Percentiles rank a stretch among this genome's conserved stretches.
Evolutionary conservation across 2,888 invertebrate species (phyloP).

Genomic region (Polyploca ridens): DNA sequence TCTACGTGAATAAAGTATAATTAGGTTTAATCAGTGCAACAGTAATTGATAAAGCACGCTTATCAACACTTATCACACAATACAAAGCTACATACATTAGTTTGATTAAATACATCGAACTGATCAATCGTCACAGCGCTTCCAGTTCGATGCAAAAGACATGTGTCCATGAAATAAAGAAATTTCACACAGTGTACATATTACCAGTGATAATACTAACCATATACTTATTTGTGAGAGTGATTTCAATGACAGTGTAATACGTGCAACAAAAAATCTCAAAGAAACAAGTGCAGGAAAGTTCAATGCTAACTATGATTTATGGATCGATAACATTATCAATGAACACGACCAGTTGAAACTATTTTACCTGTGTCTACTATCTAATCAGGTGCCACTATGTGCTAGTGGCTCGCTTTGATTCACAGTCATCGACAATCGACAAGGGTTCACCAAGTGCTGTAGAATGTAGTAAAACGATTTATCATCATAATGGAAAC

Average conservation of each 20-base stretch:
- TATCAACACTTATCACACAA: conserved; percentile 44
- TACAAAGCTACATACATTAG: conserved; percentile 39
- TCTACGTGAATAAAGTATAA: conserved; percentile 25
- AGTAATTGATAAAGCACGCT: conserved; percentile 45
- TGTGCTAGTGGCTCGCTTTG: neutral
- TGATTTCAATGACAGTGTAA: neutral
- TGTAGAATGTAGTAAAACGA: conserved; percentile 8
- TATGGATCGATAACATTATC: neutral
- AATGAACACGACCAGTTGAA: neutral
- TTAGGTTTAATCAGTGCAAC: conserved; percentile 51
- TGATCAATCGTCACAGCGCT: conserved; percentile 28
- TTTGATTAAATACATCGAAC: conserved; percentile 32
- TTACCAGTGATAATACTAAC: conserved; percentile 15
- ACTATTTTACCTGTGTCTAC: neutral
- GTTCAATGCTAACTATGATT: neutral
- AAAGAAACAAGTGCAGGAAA: neutral
- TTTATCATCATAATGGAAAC: conserved; percentile 10
- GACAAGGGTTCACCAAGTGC: neutral
- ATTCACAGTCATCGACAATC: neutral
- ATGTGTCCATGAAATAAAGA: neutral
- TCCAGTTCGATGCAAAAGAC: neutral
- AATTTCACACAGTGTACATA: neutral
- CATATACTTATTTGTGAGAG: neutral
- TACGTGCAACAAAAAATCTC: neutral
- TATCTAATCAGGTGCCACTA: neutral